phyloP scores from a whole-genome alignment of 2,113 vertebrate species.

The Columba livia region DNA sequence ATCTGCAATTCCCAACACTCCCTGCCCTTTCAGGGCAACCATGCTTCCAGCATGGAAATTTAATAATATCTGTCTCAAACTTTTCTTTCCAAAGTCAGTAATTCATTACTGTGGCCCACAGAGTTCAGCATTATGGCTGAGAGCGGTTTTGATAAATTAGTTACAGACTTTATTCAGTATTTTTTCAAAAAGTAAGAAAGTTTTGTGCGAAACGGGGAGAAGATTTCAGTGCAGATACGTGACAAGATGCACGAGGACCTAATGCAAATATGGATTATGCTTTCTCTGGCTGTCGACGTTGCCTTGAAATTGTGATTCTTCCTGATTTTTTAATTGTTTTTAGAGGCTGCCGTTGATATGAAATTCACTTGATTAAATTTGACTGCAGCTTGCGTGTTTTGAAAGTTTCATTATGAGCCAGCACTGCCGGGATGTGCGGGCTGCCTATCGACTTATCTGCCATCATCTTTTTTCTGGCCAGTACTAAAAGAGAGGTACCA shows the following conservation, averaged over 20 bases:
- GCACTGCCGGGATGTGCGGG: not conserved
- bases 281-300: not conserved
- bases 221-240: not conserved
- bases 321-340: not conserved
- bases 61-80: constrained; percentile 39
- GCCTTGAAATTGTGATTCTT: constrained; percentile 12
- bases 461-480: not conserved
- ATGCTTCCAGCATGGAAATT: constrained; percentile 13
- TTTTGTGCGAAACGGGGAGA: constrained; percentile 12
- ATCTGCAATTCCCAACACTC: constrained; percentile 67
- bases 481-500: not conserved
- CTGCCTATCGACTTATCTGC: not conserved
- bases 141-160: not conserved
- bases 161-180: not conserved
- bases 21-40: constrained; percentile 63
- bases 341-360: not conserved
- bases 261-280: not conserved
- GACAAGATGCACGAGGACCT: constrained; percentile 14
- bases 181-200: constrained; percentile 3
- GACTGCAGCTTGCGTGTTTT: not conserved
- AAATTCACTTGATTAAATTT: not conserved
- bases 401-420: not conserved
- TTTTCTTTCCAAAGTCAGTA: not conserved
- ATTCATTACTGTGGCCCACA: not conserved
- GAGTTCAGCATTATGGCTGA: not conserved